Percentiles rank a stretch among this genome's conserved stretches.
Evolutionary conservation across 1,140 invertebrate genomes (phyloP).

Genomic region (Acromyrmex heyeri): DNA sequence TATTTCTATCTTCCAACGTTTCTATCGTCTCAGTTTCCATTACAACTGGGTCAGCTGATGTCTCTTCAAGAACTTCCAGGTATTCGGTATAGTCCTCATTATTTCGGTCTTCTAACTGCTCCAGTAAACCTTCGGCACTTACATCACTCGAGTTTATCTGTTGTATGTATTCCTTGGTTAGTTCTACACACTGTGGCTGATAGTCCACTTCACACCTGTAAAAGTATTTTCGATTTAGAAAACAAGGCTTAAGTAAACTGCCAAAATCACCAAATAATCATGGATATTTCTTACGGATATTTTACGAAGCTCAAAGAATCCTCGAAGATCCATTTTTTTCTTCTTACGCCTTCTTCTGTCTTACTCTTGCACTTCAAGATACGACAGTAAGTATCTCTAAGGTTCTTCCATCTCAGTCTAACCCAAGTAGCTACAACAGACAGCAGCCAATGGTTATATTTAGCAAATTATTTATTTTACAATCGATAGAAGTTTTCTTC

Average conservation of each 20-base stretch:
- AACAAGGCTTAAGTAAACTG: background rate
- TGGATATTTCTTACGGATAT: conserved; percentile 80
- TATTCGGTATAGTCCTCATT: conserved; percentile 84
- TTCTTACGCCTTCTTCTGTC: conserved; percentile 79
- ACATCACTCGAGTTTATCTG: conserved; percentile 80
- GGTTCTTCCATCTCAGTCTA: conserved; percentile 84
- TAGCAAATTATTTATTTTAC: too few relatives aligned
- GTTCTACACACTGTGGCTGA: conserved; percentile 79
- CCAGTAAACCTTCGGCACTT: conserved; percentile 80
- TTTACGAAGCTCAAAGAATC: conserved; percentile 83
- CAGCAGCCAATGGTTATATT: too few relatives aligned
- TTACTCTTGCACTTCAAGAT: conserved; percentile 83
- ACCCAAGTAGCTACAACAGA: conserved; percentile 79
- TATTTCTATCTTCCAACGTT: conserved; percentile 47
- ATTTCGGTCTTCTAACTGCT: conserved; percentile 83
- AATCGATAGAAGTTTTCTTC: too few relatives aligned
- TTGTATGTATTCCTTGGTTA: conserved; percentile 83
- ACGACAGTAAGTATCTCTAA: conserved; percentile 83
- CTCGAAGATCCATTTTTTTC: conserved; percentile 86
- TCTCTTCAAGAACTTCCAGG: conserved; percentile 80
- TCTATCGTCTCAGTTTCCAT: conserved; percentile 60
- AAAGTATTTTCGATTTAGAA: conserved; percentile 19
- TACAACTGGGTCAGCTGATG: conserved; percentile 72
- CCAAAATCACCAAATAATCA: background rate
- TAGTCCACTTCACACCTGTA: conserved; percentile 82